A percentile compares a stretch with the other conserved stretches of the same genome.
Evolutionary conservation across 2,797 vertebrate species (phyloP).

Genomic region (Anguilla pacifica): DNA sequence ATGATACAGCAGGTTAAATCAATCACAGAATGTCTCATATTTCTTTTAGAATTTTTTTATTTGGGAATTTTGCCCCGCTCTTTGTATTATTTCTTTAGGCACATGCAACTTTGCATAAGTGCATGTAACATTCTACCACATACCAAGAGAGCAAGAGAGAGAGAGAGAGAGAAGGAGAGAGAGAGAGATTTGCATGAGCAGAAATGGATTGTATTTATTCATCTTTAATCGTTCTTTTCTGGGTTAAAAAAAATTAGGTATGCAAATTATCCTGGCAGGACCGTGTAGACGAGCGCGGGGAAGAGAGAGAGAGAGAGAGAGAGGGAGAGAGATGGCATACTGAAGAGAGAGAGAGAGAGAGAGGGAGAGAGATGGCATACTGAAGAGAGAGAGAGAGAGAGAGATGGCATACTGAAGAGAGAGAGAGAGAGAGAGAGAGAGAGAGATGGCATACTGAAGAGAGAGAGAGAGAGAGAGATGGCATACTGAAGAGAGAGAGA

Average conservation of each 20-base stretch:
- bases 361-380: no score
- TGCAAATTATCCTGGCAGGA: constrained; percentile 72
- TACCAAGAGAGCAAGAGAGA: no score
- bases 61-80: neutral
- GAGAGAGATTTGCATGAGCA: constrained; percentile 46
- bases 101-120: neutral
- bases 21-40: neutral
- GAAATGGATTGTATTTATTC: constrained; percentile 60
- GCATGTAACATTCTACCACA: neutral
- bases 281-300: constrained; percentile 61
- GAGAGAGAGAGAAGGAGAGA: constrained; percentile 17
- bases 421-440: no score
- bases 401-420: no score
- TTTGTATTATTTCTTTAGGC: neutral
- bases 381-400: no score
- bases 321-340: no score
- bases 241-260: constrained; percentile 69
- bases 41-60: neutral
- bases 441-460: no score
- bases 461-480: no score
- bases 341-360: no score
- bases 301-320: neutral
- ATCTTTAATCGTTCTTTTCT: constrained; percentile 62
- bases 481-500: no score
- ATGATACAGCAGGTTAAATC: neutral